Evolutionary conservation across 35 echinoderm and acorn worm genomes (phyloP).

Genomic region (Strongylocentrotus purpuratus): DNA sequence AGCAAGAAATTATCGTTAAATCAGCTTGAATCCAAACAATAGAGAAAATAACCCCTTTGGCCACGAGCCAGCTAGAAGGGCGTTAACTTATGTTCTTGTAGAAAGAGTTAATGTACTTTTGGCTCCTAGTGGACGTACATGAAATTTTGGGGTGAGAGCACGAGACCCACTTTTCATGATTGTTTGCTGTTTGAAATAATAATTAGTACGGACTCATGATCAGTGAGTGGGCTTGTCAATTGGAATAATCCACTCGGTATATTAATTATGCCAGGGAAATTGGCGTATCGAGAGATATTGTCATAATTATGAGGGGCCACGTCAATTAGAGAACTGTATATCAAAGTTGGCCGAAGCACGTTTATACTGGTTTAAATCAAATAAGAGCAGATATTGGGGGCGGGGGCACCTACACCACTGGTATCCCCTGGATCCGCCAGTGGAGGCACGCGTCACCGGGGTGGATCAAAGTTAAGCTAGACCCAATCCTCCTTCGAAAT

Average conservation of each 20-base stretch:
- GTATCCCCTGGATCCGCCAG: neutral
- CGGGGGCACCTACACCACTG: neutral
- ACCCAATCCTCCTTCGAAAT: neutral
- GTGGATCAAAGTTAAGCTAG: neutral
- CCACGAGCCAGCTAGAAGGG: too few species aligned
- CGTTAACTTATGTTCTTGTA: too few species aligned
- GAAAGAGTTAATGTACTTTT: too few species aligned
- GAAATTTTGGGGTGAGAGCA: too few species aligned
- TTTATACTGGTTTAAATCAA: neutral
- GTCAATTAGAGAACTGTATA: neutral
- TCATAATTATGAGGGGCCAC: too few species aligned
- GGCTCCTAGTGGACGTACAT: too few species aligned
- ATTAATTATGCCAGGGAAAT: neutral
- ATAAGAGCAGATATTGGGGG: neutral
- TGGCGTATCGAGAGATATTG: too few species aligned
- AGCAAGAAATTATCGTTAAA: slow-evolving; percentile 9
- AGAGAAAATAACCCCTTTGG: neutral
- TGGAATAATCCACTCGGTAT: neutral
- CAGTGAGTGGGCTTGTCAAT: too few species aligned
- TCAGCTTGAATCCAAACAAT: neutral
- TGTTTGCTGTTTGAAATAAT: too few species aligned
- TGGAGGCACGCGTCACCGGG: neutral
- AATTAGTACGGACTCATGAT: too few species aligned
- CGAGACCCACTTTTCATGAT: too few species aligned
- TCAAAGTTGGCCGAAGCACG: neutral